phyloP scores from a whole-genome alignment of 64 coral and sea anemone genomes.

The Pocillopora verrucosa region DNA sequence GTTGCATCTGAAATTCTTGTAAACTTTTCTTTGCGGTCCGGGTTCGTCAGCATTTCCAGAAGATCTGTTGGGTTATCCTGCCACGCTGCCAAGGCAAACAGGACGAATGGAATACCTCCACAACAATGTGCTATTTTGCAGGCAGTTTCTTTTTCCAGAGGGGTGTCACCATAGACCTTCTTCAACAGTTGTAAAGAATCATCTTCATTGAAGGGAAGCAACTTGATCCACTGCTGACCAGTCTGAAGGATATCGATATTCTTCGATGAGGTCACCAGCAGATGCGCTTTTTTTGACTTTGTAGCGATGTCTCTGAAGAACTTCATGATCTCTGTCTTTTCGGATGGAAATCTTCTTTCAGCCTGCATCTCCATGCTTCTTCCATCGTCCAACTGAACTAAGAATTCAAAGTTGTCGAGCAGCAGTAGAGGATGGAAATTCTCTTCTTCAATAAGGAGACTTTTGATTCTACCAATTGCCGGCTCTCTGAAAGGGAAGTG shows the following conservation, averaged over 20 bases:
- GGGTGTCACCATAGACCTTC: background rate
- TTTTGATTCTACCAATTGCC: background rate
- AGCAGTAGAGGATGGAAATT: background rate
- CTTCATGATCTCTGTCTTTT: background rate
- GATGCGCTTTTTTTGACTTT: background rate
- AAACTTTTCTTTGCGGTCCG: background rate
- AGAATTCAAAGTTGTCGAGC: background rate
- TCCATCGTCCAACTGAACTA: background rate
- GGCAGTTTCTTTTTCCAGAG: background rate
- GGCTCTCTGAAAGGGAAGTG: background rate
- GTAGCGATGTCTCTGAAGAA: background rate
- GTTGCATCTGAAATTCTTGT: background rate
- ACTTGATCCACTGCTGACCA: background rate
- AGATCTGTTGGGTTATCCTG: background rate
- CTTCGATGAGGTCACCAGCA: constrained; percentile 1
- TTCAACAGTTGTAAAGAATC: background rate
- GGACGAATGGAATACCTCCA: background rate
- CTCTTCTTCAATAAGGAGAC: background rate
- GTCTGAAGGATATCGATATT: background rate
- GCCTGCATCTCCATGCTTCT: background rate
- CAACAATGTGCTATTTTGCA: background rate
- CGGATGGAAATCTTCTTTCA: background rate
- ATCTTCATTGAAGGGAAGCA: background rate
- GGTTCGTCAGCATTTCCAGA: constrained; percentile 9
- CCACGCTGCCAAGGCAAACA: background rate